Base-by-base conservation (phyloP, 2,797 vertebrate genomes). In the Enteromius mattozi region DNA sequence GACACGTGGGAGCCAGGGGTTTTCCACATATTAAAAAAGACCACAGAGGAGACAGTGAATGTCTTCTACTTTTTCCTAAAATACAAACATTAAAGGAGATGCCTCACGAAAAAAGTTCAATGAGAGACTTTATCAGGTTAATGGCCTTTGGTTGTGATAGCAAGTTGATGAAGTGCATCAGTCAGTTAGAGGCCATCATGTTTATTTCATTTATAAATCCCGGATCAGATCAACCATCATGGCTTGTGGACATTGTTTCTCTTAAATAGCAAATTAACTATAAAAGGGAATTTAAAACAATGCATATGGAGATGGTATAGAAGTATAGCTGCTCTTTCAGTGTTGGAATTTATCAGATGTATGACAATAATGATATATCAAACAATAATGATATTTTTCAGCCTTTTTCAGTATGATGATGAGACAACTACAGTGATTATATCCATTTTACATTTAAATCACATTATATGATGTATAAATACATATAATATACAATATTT, bases 81-180 rank as follows among this genome's bases (percentile, higher is more conserved):
- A 72, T 21, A 35, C 27, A 69, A 69, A 61, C 63, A 78, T 69
- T 56, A 47, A 84, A 68, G 65, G 13, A 68, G 45, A 54, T n/a
- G 35, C 70, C 27, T 81, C 8, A n/a, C 27, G 49, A 21, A 56
- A 81, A 61, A 81, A 61, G 37, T 72, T 81, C 37, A 81, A 14
- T 33, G 21, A 61, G 21, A 81, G 56, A 82, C 63, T 82, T 35
- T 63, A 82, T 82, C 70, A 9, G 47, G 33, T 70, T 69, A 69
- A 35, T 82, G 69, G 54, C 47, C 54, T 35, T 81, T 42, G 21
- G 24, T 42, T 42, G 63, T 78, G 54, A 27, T 77, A 40, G 54
- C 35, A 76, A 59, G 40, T 24, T 63, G 13, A 71, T 71, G 37
- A 74, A 74, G 37, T 63, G 54, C 40, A 74, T 82, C 69, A 63